Evolutionary conservation across 2,888 invertebrate genomes (phyloP).

Genomic region (Conchocele bisecta): DNA sequence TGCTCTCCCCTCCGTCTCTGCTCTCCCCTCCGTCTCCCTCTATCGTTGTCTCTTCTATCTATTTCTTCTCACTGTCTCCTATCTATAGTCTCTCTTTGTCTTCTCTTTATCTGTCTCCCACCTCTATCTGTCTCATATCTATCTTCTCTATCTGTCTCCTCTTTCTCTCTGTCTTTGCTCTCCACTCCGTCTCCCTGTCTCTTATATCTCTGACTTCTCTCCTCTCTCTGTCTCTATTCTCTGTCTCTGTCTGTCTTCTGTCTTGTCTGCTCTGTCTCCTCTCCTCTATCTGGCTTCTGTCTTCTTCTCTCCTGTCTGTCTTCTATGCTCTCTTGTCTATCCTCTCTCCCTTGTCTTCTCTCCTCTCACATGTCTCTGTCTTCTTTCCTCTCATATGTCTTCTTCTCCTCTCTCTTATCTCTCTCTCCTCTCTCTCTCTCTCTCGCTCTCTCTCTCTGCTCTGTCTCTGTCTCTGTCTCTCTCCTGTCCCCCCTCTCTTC

Average conservation of each 20-base stretch:
- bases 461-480: not conserved
- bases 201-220: not conserved
- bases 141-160: not conserved
- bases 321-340: not conserved
- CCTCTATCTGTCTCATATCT: not conserved
- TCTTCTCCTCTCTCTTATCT: not conserved
- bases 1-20: not conserved
- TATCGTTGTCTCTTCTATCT: not conserved
- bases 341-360: not conserved
- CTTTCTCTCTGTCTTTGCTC: not conserved
- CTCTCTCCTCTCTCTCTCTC: too few relatives aligned
- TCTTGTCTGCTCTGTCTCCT: not conserved
- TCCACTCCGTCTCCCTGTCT: not conserved
- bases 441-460: too few relatives aligned
- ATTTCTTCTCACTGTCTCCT: not conserved
- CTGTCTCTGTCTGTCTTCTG: not conserved
- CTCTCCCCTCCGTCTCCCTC: not conserved
- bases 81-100: not conserved
- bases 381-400: not conserved
- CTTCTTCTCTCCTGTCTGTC: not conserved
- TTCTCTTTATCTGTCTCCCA: not conserved
- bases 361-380: not conserved
- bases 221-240: constrained; percentile 3
- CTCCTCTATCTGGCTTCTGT: not conserved
- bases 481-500: not conserved